Evolutionary conservation across 1,140 invertebrate genomes (phyloP).

Genomic region (Cydia fagiglandana): DNA sequence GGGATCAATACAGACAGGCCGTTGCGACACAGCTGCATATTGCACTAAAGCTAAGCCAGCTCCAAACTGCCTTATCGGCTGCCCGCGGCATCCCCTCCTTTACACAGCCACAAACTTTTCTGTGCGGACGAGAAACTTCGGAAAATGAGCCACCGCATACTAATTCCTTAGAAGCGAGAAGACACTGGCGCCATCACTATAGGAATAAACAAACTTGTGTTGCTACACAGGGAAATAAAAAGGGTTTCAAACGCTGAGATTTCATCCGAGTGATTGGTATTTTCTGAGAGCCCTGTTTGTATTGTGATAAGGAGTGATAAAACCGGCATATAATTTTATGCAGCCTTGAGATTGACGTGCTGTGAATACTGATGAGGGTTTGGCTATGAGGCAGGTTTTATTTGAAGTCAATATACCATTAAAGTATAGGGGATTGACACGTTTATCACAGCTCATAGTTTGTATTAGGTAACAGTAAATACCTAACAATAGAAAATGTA

Average conservation of each 20-base stretch:
- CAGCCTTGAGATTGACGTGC: neutral
- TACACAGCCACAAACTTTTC: conserved; percentile 23
- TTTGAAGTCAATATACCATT: neutral
- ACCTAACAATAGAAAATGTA: no score
- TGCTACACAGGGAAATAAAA: conserved; percentile 6
- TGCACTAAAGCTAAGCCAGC: conserved; percentile 26
- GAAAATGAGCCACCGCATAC: conserved; percentile 10
- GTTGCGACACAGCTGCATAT: conserved; percentile 22
- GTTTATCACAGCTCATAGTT: neutral
- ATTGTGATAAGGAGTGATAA: conserved; percentile 21
- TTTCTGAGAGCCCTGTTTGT: conserved; percentile 27
- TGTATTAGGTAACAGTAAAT: no score
- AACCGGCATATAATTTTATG: conserved; percentile 20
- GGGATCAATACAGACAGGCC: neutral
- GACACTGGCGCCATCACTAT: conserved; percentile 4
- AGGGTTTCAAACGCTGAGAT: conserved; percentile 21
- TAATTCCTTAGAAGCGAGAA: neutral
- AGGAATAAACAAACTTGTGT: neutral
- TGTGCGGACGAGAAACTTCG: neutral
- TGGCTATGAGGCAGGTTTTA: neutral
- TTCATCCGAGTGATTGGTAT: conserved; percentile 27
- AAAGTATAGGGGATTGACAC: neutral
- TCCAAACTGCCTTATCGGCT: conserved; percentile 25
- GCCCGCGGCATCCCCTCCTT: conserved; percentile 1
- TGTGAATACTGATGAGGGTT: neutral